Base-by-base conservation (phyloP, 2,113 vertebrate species). In the Callipepla squamata region DNA sequence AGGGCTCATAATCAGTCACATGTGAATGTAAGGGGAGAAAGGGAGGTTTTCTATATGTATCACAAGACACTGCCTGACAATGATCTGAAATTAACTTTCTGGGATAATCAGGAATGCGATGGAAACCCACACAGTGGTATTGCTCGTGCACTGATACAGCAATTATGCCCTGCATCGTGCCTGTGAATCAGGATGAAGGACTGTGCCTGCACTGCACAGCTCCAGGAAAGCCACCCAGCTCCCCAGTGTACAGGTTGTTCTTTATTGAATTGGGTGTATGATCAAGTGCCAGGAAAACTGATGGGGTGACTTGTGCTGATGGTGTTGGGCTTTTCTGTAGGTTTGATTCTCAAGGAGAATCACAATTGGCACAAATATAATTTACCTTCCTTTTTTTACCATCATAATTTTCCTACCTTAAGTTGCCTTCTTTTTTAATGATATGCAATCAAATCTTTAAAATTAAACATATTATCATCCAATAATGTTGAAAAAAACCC, bases 131-230 rank as follows among this genome's bases (percentile, higher is more conserved):
- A 21, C 28, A 14, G 13, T 19, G 34, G 32, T 18, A 11, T 13
- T 78, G 48, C 48, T 21, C 2, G 16, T 47, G 48, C 57, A 6
- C 40, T 32, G 40, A 9, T 17, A 3, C 44, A 36, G 14, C 51
- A 14, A 19, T 28, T 8, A 5, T 0, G 13, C 44, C 7, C 32
- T 50, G 0, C 57, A 36, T 30, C 30, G 11, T 13, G 22, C 17
- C 12, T 36, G 42, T 13, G 20, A 50, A 23, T 30, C 9, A 45
- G 65, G 38, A 32, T 82, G n/a, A 32, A 36, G 8, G n/a, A 40
- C 34, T 47, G 12, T 91, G 53, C 30, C 36, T 50, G 28, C 42
- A 28, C 42, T 11, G 7, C 36, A 6, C 4, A 66, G 21, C 70
- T 50, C 13, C 36, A 57, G 63, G 21, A 89, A 19, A 38, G 34